phyloP scores from a whole-genome alignment of 1,140 invertebrate genomes.

The Schlechtendalia chinensis region DNA sequence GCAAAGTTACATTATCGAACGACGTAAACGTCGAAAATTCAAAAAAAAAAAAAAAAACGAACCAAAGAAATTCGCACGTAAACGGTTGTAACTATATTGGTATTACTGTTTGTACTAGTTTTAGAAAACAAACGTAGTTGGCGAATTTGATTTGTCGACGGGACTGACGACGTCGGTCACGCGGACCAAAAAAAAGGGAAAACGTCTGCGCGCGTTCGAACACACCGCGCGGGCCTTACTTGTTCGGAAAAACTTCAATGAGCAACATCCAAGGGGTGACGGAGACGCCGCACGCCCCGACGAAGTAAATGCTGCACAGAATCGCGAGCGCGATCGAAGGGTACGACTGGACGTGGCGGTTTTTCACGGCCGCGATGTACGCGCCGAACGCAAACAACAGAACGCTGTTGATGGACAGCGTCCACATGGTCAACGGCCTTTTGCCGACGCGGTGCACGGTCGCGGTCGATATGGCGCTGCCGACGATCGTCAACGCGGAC shows the following conservation, averaged over 20 bases:
- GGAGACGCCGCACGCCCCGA: constrained; percentile 49
- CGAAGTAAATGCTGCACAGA: constrained; percentile 49
- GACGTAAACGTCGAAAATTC: no score
- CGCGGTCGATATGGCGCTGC: constrained; percentile 12
- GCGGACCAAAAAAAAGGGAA: no score
- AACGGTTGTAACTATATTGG: no score
- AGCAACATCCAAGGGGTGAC: constrained; percentile 53
- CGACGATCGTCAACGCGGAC: neutral
- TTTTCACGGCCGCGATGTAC: constrained; percentile 18
- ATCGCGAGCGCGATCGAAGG: constrained; percentile 49
- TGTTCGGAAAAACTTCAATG: constrained; percentile 52
- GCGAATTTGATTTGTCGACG: no score
- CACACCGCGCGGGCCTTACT: constrained; percentile 47
- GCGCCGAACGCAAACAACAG: constrained; percentile 3
- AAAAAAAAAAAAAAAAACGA: no score
- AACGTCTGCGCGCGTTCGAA: no score
- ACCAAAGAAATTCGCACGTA: no score
- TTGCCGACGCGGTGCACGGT: constrained; percentile 43
- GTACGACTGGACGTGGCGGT: neutral
- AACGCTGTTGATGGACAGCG: constrained; percentile 18
- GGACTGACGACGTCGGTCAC: no score
- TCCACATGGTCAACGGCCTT: constrained; percentile 9
- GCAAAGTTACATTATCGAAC: no score
- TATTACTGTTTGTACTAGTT: no score
- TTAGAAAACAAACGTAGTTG: no score